Evolutionary conservation across 2,113 vertebrate species (phyloP).

Genomic region (Pitta sordida): DNA sequence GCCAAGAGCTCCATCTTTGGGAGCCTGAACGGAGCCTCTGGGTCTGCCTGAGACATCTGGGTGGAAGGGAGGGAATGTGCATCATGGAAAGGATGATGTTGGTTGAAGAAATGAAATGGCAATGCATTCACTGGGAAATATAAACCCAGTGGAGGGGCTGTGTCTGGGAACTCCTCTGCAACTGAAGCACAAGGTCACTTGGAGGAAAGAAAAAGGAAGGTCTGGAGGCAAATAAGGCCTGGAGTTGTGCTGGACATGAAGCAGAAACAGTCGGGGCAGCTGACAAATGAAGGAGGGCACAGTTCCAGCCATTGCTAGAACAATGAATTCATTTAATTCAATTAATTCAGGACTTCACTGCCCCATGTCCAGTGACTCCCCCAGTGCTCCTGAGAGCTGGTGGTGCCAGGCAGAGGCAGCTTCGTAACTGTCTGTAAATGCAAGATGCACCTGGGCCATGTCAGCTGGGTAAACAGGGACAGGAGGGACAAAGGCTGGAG

Average conservation of each 20-base stretch:
- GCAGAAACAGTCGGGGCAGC: not conserved
- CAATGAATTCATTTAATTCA: not conserved
- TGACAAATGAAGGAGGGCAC: not conserved
- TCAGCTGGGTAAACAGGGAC: not conserved
- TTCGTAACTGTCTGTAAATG: not conserved
- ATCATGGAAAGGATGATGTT: conserved; percentile 15
- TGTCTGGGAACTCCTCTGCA: not conserved
- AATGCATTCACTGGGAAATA: not conserved
- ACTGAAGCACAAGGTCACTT: not conserved
- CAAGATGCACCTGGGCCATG: not conserved
- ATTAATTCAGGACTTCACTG: not conserved
- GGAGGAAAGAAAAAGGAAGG: fast-evolving
- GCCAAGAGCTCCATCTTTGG: not conserved
- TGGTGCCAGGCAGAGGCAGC: not conserved
- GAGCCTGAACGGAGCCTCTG: not conserved
- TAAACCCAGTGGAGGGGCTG: not conserved
- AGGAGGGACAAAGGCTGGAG: not conserved
- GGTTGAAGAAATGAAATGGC: not conserved
- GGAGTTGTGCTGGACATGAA: too few relatives aligned
- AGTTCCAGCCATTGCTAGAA: not conserved
- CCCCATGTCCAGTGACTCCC: not conserved
- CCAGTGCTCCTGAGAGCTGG: not conserved
- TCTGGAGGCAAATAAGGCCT: too few relatives aligned
- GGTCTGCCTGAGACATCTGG: not conserved
- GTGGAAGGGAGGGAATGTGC: not conserved